These are phyloP conservation scores for Micrasema longulum DNA, from an alignment of 1,140 invertebrate genomes.

Conservation along the genomic window DNA sequence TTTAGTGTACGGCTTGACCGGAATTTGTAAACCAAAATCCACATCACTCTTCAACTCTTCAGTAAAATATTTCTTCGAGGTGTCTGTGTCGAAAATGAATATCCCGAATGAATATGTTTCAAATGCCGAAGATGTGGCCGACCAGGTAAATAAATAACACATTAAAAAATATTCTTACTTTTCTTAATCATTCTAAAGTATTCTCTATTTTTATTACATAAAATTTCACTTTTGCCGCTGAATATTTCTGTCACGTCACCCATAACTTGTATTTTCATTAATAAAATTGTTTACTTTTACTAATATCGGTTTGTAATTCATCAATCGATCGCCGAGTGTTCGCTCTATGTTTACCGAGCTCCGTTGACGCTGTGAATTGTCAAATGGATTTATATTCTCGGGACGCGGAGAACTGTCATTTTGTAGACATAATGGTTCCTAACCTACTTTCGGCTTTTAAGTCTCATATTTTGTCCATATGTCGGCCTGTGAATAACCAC, in stretches of 20 bases:
- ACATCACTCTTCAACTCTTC: constrained; percentile 26
- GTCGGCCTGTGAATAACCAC: constrained; percentile 13
- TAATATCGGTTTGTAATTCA: constrained; percentile 12
- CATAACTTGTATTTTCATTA: constrained; percentile 49
- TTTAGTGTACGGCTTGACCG: constrained; percentile 8
- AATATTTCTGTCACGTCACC: constrained; percentile 66
- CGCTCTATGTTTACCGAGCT: background rate
- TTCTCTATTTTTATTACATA: constrained; percentile 29
- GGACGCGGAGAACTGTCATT: constrained; percentile 38
- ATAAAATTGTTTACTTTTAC: constrained; percentile 40
- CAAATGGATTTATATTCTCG: background rate
- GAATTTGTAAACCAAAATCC: constrained; percentile 41
- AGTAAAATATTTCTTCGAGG: constrained; percentile 27
- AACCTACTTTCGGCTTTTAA: constrained; percentile 41
- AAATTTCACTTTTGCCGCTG: constrained; percentile 55
- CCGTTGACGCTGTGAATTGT: background rate
- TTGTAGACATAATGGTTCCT: constrained; percentile 17
- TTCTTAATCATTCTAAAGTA: background rate
- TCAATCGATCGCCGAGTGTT: constrained; percentile 5
- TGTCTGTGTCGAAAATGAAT: constrained; percentile 73
- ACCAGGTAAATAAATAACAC: constrained; percentile 79
- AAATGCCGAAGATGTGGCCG: constrained; percentile 93
- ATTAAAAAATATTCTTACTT: background rate
- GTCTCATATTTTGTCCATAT: constrained; percentile 39
- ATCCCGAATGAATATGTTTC: constrained; percentile 89